Conservation (phyloP, 2,797 vertebrate genomes). For the Lindbergichthys nudifrons region DNA sequence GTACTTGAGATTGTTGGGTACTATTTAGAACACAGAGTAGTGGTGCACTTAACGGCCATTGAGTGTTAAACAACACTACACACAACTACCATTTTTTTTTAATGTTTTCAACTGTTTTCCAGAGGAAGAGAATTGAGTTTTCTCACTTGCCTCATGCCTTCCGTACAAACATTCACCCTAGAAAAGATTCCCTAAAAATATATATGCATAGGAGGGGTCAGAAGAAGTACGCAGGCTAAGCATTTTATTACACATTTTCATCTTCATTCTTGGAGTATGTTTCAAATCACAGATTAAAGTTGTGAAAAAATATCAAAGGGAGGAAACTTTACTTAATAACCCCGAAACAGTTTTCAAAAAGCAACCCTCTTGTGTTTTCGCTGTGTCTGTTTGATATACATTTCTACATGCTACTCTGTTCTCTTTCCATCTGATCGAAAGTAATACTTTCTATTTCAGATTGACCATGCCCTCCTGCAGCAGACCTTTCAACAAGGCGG, state of each 20-base stretch:
- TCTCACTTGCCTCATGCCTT: too few species aligned
- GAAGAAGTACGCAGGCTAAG: neutral
- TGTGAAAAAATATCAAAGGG: neutral
- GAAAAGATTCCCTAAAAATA: neutral
- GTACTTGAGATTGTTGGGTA: too few species aligned
- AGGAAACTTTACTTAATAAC: neutral
- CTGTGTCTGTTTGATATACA: neutral
- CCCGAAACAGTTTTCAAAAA: neutral
- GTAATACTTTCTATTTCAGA: constrained; percentile 79
- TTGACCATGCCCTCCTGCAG: constrained; percentile 93
- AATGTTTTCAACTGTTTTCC: too few species aligned
- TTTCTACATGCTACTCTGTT: neutral
- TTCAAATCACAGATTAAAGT: neutral
- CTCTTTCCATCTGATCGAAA: constrained; percentile 23
- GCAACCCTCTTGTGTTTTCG: too few species aligned
- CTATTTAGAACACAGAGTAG: too few species aligned
- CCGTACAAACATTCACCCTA: neutral
- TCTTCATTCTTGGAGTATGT: neutral
- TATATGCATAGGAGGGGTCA: neutral
- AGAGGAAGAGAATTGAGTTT: too few species aligned
- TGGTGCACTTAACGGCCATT: too few species aligned
- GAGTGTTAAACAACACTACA: too few species aligned
- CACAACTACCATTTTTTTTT: too few species aligned
- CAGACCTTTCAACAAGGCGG: constrained; percentile 94
- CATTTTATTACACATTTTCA: neutral